These are phyloP conservation scores for Ciconia maguari DNA, from an alignment of 2,113 vertebrate genomes.

Conservation along the genomic window DNA sequence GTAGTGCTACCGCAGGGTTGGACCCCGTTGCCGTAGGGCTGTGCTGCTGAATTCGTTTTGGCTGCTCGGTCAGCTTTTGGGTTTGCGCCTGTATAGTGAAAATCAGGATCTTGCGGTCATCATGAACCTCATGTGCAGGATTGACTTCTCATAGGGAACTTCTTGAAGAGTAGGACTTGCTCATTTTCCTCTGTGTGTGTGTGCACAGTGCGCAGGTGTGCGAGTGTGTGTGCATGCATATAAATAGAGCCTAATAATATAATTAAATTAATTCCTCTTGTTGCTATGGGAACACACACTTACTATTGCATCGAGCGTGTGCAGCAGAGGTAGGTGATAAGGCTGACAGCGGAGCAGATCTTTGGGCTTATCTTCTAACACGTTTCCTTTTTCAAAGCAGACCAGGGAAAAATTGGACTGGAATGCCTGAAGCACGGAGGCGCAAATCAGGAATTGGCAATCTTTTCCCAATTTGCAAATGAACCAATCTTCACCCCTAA, in stretches of 20 bases:
- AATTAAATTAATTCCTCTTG: not conserved
- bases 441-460: not conserved
- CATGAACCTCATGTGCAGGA: not conserved
- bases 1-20: fast-evolving
- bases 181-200: not conserved
- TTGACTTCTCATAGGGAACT: not conserved
- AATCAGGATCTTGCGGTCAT: not conserved
- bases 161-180: not conserved
- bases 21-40: fast-evolving
- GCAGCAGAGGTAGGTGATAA: not conserved
- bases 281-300: slow-evolving; percentile 25
- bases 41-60: not conserved
- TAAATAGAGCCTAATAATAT: not conserved
- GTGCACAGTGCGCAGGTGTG: not conserved
- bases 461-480: not conserved
- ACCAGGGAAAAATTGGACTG: fast-evolving
- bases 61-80: not conserved
- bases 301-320: not conserved
- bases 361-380: not conserved
- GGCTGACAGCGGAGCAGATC: not conserved
- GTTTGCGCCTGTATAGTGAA: not conserved
- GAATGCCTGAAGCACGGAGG: not conserved
- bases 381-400: not conserved
- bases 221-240: not conserved
- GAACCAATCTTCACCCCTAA: not conserved